Evolutionary conservation across 1,140 invertebrate genomes (phyloP), one percentile per base, ranked within the genome.

Genomic region (Apis laboriosa): DNA sequence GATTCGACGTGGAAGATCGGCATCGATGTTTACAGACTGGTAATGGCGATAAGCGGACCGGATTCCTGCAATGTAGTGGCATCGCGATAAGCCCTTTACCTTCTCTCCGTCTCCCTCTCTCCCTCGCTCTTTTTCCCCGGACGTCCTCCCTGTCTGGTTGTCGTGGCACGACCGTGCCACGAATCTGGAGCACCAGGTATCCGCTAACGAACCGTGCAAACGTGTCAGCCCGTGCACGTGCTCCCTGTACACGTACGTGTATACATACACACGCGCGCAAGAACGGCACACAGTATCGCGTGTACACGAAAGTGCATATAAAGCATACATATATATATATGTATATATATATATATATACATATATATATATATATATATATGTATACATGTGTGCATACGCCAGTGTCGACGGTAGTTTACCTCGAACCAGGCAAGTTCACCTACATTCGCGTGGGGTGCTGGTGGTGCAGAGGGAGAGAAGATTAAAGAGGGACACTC

Each of bases 381-480:
- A 83, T 63, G n/a, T 19, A 66, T 11, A 71, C 61, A 51, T 66
- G 70, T n/a, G 74, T 58, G 61, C 71, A 60, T 7, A 67, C 24
- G 72, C 17, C 28, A 74, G 73, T 80, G 61, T 34, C 77, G 84
- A 19, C 56, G 58, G 61, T 76, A 81, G 86, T 86, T 87, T 80
- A 84, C 83, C 81, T 87, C 82, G 71, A 80, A 85, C 77, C 56
- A 49, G 75, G 60, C 80, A 81, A 86, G 88, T 87, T 89, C 84
- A 87, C 88, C 85, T 87, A 86, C 85, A 90, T 89, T 86, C 77
- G 73, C 74, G 67, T 56, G 68, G 70, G 70, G 55, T 75, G 83
- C n/a, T 34, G 55, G 51, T 58, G 51, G 66, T 51, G 58, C 74
- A 24, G 34, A 71, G 80, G 67, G 81, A 64, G 81, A 64, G 75